Evolutionary conservation across 2,888 invertebrate species (phyloP), one percentile per base, ranked within the genome.

Genomic region (Euplexia lucipara): DNA sequence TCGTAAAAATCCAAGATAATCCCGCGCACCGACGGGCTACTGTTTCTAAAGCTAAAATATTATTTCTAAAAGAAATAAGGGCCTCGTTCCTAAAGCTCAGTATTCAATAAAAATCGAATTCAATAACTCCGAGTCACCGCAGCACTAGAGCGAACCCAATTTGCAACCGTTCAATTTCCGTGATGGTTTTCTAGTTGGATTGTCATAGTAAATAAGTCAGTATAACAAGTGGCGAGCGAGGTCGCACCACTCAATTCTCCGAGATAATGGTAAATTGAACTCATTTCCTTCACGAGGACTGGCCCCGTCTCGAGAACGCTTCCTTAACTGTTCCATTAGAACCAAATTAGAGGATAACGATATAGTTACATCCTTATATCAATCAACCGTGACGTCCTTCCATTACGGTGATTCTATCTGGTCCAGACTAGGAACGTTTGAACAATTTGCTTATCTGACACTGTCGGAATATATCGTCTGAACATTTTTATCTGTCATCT

Each of bases 181-280:
- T 73, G 80, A 83, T 83, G 83, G 86, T 89, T 88, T 89, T 88
- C 88, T 87, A 87, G 84, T 85, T 83, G 87, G 85, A 81, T 87
- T 89, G 86, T 80, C 85, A 85, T 85, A 87, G 82, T 87, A 87
- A 90, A 88, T 90, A 88, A 86, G 86, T 81, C 81, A 78, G 83
- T 84, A 79, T 84, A 86, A 87, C 88, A 86, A 85, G 85, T 79
- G 79, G 83, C 82, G 83, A 83, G 84, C 80, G 86, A 86, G 85
- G 84, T 83, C 84, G 81, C 83, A 82, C 84, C 84, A 87, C 83
- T 86, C 89, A 86, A 90, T 89, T 91, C 87, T 68, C 86, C 86
- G 87, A 90, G 90, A 91, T 92, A 92, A 92, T 92, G 86, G 87
- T 88, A 91, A 92, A 92, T 92, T 92, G 91, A 90, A 90, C 89